Percentiles rank a stretch among this genome's conserved stretches.
Evolutionary conservation across 2,113 vertebrate species (phyloP).

Genomic region (Atherinomorus stipes): DNA sequence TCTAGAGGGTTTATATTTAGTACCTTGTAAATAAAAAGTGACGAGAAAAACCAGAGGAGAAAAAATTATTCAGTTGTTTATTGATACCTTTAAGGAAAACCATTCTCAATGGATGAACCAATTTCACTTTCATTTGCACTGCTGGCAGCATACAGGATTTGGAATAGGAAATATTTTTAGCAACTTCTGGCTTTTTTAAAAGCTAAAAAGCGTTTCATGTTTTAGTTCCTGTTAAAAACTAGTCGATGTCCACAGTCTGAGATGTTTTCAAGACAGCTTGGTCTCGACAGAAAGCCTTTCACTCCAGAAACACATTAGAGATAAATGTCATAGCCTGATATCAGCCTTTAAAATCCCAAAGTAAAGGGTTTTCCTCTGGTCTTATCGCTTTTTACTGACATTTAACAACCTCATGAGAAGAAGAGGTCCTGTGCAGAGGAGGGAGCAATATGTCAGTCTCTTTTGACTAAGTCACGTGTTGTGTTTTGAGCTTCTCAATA

Average conservation of each 20-base stretch:
- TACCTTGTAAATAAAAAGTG: conserved; percentile 1
- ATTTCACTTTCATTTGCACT: not conserved
- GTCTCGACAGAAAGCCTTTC: conserved; percentile 15
- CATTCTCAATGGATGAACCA: not conserved
- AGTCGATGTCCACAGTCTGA: not conserved
- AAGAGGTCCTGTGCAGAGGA: conserved; percentile 12
- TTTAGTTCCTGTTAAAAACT: conserved; percentile 2
- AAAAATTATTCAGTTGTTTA: conserved; percentile 11
- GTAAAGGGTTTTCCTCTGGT: conserved; percentile 17
- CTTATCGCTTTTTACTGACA: conserved; percentile 43
- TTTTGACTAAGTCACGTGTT: conserved; percentile 15
- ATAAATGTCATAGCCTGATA: conserved; percentile 41
- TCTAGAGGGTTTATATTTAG: conserved; percentile 6
- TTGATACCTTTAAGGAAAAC: conserved; percentile 15
- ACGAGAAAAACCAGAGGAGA: not conserved
- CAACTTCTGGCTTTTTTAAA: not conserved
- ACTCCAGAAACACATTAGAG: conserved; percentile 4
- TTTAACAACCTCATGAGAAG: conserved; percentile 29
- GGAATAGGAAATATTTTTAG: not conserved
- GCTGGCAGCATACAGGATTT: not conserved
- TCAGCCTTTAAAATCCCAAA: conserved; percentile 32
- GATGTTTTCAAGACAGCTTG: conserved; percentile 5
- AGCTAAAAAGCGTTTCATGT: not conserved
- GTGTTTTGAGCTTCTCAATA: conserved; percentile 1
- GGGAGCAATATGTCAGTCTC: conserved; percentile 10